A percentile compares a stretch with the other conserved stretches of the same genome.
Conservation (phyloP, 2,113 vertebrate genomes). For the Plecotus auritus region DNA sequence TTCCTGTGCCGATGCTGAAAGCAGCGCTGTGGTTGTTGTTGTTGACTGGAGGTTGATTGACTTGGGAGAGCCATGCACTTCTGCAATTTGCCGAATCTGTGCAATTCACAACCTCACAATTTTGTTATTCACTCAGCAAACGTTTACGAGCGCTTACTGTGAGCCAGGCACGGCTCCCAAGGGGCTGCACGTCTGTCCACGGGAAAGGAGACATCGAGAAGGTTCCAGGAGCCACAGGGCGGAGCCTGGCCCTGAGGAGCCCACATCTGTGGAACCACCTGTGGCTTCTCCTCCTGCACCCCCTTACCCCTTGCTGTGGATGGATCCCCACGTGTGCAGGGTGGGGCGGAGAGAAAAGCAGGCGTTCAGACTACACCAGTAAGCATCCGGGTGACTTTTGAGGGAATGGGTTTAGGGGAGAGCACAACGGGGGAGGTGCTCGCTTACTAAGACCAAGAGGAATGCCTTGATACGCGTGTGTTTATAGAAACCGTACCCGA, state of each 20-base stretch:
- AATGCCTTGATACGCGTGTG: fast-evolving
- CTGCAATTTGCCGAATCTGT: neutral
- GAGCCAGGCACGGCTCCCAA: neutral
- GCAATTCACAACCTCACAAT: neutral
- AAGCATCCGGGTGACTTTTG: neutral
- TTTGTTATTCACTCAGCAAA: neutral
- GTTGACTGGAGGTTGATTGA: neutral
- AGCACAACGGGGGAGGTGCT: fast-evolving
- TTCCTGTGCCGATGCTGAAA: neutral
- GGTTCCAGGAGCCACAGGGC: neutral
- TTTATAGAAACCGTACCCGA: neutral
- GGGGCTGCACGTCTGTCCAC: neutral
- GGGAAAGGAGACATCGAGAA: neutral
- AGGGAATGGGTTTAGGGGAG: neutral
- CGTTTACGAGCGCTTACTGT: neutral
- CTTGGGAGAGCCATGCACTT: neutral
- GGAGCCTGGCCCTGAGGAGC: neutral
- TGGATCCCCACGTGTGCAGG: neutral
- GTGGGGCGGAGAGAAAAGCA: neutral
- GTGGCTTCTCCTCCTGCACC: neutral
- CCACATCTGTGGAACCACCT: neutral
- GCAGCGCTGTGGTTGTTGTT: neutral
- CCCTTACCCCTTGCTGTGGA: neutral
- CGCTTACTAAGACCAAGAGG: neutral
- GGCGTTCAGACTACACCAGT: neutral